Evolutionary conservation across 2,888 invertebrate species (phyloP).

Genomic region (Calliscelio sp.): DNA sequence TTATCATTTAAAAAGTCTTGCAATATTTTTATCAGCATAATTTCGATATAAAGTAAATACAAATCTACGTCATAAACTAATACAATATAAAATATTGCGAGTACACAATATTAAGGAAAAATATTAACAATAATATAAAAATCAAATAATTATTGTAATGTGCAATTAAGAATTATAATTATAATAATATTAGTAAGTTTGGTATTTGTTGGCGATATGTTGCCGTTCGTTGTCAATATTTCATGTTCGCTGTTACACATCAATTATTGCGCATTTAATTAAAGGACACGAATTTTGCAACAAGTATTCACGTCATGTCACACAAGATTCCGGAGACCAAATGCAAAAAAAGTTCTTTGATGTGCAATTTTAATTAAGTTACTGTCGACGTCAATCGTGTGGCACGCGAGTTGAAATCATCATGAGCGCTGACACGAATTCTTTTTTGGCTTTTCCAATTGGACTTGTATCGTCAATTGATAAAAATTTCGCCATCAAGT

Average conservation of each 20-base stretch:
- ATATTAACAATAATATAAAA: too few species aligned
- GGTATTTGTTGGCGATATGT: constrained; percentile 3
- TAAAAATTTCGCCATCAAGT: constrained; percentile 46
- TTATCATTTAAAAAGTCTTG: not conserved
- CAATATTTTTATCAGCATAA: too few species aligned
- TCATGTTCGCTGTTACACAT: constrained; percentile 45
- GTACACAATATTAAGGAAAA: too few species aligned
- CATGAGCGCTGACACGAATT: constrained; percentile 61
- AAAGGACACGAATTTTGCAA: constrained; percentile 52
- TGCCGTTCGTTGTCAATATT: not conserved
- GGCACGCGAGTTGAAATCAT: constrained; percentile 71
- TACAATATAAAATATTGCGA: too few species aligned
- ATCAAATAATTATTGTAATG: too few species aligned
- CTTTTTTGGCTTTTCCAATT: constrained; percentile 63
- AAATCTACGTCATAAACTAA: too few species aligned
- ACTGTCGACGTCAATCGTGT: constrained; percentile 68
- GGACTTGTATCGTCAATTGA: constrained; percentile 8
- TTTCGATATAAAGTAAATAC: too few species aligned
- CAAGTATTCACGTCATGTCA: constrained; percentile 56
- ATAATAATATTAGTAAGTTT: not conserved
- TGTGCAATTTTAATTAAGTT: constrained; percentile 71
- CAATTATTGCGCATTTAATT: constrained; percentile 63
- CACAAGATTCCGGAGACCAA: constrained; percentile 37
- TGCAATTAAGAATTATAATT: too few species aligned
- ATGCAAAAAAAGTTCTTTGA: constrained; percentile 49